Conservation (phyloP, 2,797 vertebrate genomes). For the Cynodonichthys magdalenae region DNA sequence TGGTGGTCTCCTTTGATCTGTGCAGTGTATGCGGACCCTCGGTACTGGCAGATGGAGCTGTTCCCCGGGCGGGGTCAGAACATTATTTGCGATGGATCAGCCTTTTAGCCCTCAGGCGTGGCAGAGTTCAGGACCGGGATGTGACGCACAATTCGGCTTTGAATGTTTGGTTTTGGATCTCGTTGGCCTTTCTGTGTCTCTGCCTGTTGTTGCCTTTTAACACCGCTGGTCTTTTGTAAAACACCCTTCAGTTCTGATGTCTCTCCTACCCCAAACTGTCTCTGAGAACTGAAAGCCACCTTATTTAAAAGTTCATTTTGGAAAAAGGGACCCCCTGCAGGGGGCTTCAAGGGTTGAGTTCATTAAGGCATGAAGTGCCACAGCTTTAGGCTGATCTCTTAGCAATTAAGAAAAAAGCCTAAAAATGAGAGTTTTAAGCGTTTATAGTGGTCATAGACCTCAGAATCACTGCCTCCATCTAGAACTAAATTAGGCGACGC, state of each 20-base stretch:
- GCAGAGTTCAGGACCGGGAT: slow-evolving; percentile 11
- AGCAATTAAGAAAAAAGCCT: slow-evolving; percentile 13
- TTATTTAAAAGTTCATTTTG: slow-evolving; percentile 16
- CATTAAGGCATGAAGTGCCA: slow-evolving; percentile 36
- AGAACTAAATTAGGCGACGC: not conserved
- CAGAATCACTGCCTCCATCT: not conserved
- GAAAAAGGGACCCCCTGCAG: not conserved
- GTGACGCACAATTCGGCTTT: slow-evolving; percentile 5
- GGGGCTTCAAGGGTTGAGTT: not conserved
- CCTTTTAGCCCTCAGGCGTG: slow-evolving; percentile 52
- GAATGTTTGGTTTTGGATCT: slow-evolving; percentile 34
- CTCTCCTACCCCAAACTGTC: not conserved
- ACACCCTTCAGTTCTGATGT: not conserved
- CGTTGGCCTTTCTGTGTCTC: slow-evolving; percentile 24
- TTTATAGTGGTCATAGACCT: not conserved
- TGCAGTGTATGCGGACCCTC: slow-evolving; percentile 81
- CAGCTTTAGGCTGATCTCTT: slow-evolving; percentile 31
- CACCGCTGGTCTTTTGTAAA: not conserved
- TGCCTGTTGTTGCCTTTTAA: slow-evolving; percentile 58
- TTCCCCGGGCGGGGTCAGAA: slow-evolving; percentile 79
- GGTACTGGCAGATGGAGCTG: slow-evolving; percentile 83
- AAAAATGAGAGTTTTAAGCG: not conserved
- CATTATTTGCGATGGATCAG: slow-evolving; percentile 79
- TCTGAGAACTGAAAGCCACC: slow-evolving; percentile 23
- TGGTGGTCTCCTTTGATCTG: slow-evolving; percentile 25